phyloP scores from a whole-genome alignment of 2,888 invertebrate genomes.

The Thera britannica region DNA sequence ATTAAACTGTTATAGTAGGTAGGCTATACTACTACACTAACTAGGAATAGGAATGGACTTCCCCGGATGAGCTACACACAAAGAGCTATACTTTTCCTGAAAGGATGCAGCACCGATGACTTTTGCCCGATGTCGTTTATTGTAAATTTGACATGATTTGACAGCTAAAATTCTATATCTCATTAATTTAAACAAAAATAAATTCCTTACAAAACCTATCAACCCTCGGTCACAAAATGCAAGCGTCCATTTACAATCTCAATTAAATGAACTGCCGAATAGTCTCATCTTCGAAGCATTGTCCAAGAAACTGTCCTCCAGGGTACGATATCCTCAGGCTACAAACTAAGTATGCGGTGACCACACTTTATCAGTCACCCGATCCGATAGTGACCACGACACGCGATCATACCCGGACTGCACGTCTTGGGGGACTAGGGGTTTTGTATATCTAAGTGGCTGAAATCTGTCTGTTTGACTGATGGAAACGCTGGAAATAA shows the following conservation, averaged over 20 bases:
- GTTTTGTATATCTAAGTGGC: neutral
- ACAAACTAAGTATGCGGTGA: slow-evolving; percentile 51
- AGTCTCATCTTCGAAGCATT: slow-evolving; percentile 48
- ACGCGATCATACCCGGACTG: slow-evolving; percentile 34
- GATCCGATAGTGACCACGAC: slow-evolving; percentile 65
- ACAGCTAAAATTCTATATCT: too few species aligned
- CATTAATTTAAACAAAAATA: neutral
- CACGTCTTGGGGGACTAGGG: slow-evolving; percentile 46
- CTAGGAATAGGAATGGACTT: too few species aligned
- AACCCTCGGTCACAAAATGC: slow-evolving; percentile 5
- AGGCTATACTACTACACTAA: too few species aligned
- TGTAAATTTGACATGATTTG: too few species aligned
- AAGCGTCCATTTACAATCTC: slow-evolving; percentile 31
- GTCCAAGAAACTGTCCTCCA: slow-evolving; percentile 71
- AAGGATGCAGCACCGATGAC: too few species aligned
- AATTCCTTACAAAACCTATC: slow-evolving; percentile 6
- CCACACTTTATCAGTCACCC: slow-evolving; percentile 76
- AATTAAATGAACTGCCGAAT: slow-evolving; percentile 46
- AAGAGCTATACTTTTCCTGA: too few species aligned
- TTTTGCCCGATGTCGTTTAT: too few species aligned
- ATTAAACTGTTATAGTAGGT: too few species aligned
- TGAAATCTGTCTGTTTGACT: slow-evolving; percentile 20
- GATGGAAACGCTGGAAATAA: neutral
- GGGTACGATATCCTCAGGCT: slow-evolving; percentile 68
- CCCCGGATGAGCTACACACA: too few species aligned